Percentiles rank a stretch among this genome's conserved stretches.
Evolutionary conservation across 2,888 invertebrate genomes (phyloP).

Genomic region (Heliconius ethilla): DNA sequence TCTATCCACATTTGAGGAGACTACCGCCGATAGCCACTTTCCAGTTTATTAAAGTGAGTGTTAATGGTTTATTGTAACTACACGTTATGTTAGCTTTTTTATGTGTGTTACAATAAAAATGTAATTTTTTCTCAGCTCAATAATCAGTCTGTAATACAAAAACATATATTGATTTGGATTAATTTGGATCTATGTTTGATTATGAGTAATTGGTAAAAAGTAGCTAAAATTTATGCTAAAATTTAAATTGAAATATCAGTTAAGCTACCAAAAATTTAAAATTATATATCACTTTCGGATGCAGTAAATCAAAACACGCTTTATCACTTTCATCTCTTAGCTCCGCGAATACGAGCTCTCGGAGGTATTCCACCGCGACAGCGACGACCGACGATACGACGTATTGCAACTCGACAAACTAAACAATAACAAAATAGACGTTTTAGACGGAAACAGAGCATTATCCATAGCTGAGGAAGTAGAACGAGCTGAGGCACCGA

Average conservation of each 20-base stretch:
- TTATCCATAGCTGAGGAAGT: constrained; percentile 90
- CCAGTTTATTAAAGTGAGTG: constrained; percentile 92
- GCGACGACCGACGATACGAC: constrained; percentile 89
- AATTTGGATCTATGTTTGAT: too few relatives aligned
- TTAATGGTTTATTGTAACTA: not conserved
- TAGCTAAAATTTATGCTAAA: too few relatives aligned
- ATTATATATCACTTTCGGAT: too few relatives aligned
- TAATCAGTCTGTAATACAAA: too few relatives aligned
- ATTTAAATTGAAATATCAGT: too few relatives aligned
- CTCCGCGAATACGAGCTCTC: constrained; percentile 93
- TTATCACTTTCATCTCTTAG: constrained; percentile 67
- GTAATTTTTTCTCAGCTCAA: too few relatives aligned
- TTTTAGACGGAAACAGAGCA: constrained; percentile 86
- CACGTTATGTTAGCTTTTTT: too few relatives aligned
- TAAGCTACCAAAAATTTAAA: too few relatives aligned
- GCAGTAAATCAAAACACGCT: too few relatives aligned
- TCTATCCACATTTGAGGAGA: constrained; percentile 93
- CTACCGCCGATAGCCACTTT: constrained; percentile 95
- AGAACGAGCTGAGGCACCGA: constrained; percentile 86
- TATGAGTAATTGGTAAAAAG: too few relatives aligned
- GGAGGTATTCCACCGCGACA: constrained; percentile 91
- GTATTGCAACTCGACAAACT: constrained; percentile 84
- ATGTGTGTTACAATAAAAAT: too few relatives aligned
- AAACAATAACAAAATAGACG: constrained; percentile 81
- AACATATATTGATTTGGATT: too few relatives aligned